Conservation (phyloP, 1,140 invertebrate species). For the Lamellibrachia luymesi region DNA sequence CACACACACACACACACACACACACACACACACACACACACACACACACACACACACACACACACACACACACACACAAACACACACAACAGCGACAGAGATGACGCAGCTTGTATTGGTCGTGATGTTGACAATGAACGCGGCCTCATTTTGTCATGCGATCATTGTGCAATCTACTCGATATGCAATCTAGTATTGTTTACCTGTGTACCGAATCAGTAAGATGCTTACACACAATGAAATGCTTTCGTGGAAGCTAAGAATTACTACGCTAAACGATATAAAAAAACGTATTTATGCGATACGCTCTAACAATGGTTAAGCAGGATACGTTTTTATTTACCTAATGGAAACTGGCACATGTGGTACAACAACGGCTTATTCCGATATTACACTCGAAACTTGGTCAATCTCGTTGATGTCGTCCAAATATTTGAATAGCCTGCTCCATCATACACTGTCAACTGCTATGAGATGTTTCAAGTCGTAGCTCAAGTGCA, state of each 20-base stretch:
- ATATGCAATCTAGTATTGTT: background rate
- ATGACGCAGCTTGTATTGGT: background rate
- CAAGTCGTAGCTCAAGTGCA: background rate
- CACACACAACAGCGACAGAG: background rate
- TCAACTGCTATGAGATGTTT: background rate
- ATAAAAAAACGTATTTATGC: background rate
- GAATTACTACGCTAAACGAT: background rate
- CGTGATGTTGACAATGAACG: background rate
- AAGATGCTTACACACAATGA: background rate
- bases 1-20: background rate
- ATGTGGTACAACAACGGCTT: background rate
- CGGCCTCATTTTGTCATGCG: background rate
- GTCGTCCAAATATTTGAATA: background rate
- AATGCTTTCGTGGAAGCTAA: background rate
- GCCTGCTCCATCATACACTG: background rate
- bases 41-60: too few species aligned
- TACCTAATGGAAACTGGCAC: background rate
- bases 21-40: background rate
- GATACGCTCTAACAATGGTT: background rate
- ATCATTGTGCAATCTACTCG: background rate
- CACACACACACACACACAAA: too few species aligned
- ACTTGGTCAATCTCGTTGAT: background rate
- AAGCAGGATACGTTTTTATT: background rate
- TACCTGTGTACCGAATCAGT: background rate
- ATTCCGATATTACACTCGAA: background rate